phyloP scores from a whole-genome alignment of 2,888 invertebrate genomes.

The Gandaritis pyraliata region DNA sequence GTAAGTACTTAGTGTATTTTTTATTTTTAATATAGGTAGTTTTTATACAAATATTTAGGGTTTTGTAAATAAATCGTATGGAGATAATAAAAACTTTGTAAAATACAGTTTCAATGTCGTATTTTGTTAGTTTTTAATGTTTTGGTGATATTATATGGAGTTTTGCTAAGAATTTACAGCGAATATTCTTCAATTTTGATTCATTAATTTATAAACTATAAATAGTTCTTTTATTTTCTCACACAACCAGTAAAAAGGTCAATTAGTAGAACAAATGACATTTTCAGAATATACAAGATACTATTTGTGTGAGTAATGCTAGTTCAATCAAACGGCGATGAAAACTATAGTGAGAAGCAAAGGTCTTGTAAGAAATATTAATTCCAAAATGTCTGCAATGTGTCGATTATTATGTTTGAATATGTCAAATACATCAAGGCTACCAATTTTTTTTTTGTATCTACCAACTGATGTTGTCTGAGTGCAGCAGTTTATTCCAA shows the following conservation, averaged over 20 bases:
- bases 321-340: no score
- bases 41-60: slow-evolving; percentile 14
- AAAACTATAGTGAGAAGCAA: no score
- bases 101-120: not conserved
- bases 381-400: no score
- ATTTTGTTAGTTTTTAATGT: not conserved
- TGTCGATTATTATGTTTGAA: no score
- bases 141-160: not conserved
- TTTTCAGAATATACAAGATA: no score
- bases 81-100: slow-evolving; percentile 8
- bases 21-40: slow-evolving; percentile 8
- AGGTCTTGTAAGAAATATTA: no score
- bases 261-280: no score
- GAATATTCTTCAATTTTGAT: not conserved
- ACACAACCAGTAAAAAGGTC: no score
- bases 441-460: no score
- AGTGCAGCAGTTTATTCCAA: slow-evolving; percentile 8
- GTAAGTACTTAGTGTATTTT: not conserved
- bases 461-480: not conserved
- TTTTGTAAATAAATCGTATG: slow-evolving; percentile 21
- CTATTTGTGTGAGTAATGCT: no score
- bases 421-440: no score
- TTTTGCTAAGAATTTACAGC: not conserved
- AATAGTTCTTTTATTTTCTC: not conserved
- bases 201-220: not conserved